Conservation (phyloP, 2,888 invertebrate genomes). For the Hyppa rectilinea region DNA sequence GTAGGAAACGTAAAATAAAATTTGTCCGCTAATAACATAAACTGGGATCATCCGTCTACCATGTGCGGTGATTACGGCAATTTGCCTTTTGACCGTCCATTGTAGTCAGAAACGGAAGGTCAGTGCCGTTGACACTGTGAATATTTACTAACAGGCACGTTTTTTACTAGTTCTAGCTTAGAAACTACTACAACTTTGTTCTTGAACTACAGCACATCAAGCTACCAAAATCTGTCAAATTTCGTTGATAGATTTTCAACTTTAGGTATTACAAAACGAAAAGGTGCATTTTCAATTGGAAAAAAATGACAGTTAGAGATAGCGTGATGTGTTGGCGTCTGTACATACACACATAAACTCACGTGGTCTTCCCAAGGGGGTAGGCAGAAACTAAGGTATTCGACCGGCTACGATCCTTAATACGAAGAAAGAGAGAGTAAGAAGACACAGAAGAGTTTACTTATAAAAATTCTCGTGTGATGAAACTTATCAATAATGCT, state of each 20-base stretch:
- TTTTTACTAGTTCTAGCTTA: background rate
- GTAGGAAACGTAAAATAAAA: conserved; percentile 5
- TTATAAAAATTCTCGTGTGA: background rate
- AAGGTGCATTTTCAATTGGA: too few species aligned
- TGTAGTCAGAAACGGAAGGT: conserved; percentile 14
- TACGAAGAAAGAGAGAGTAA: too few species aligned
- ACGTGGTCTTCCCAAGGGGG: too few species aligned
- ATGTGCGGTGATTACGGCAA: conserved; percentile 17
- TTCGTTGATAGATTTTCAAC: too few species aligned
- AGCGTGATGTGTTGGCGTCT: too few species aligned
- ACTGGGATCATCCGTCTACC: background rate
- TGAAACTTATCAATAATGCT: background rate
- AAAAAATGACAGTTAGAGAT: too few species aligned
- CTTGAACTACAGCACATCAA: too few species aligned
- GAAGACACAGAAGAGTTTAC: background rate
- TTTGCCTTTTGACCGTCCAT: conserved; percentile 24
- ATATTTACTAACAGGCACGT: background rate
- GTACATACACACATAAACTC: background rate
- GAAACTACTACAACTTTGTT: background rate
- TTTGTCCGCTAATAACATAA: background rate
- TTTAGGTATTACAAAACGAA: too few species aligned
- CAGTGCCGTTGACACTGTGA: background rate
- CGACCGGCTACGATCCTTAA: too few species aligned
- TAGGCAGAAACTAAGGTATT: too few species aligned
- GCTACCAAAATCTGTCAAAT: too few species aligned